These are phyloP conservation scores for Sphaeramia orbicularis DNA, from an alignment of 2,797 vertebrate species.

Conservation along the genomic window DNA sequence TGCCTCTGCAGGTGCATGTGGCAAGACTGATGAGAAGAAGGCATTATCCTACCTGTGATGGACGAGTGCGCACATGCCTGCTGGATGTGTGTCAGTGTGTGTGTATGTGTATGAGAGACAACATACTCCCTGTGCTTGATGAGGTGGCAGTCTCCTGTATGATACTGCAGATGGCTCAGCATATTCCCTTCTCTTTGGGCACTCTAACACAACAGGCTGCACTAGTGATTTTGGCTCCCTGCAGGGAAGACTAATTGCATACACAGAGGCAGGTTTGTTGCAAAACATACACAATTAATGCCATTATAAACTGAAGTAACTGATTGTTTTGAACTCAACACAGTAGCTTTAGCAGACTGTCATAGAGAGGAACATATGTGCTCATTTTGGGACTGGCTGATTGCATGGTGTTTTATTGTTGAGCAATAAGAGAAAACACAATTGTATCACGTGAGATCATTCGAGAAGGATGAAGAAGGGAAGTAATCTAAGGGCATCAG, in stretches of 20 bases:
- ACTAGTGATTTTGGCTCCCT: conserved; percentile 41
- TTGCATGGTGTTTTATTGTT: conserved; percentile 5
- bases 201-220: conserved; percentile 47
- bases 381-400: not conserved
- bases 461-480: conserved; percentile 46
- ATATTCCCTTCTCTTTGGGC: conserved; percentile 52
- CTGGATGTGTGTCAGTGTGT: conserved; percentile 11
- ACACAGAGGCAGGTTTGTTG: conserved; percentile 71
- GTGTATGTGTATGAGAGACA: conserved; percentile 7
- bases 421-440: conserved; percentile 20
- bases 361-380: not conserved
- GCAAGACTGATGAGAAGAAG: conserved; percentile 3
- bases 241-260: conserved; percentile 62
- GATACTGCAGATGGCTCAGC: conserved; percentile 70
- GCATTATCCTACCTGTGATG: conserved; percentile 36
- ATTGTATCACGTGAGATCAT: conserved; percentile 35
- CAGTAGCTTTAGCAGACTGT: not conserved
- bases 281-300: conserved; percentile 51
- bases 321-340: conserved; percentile 17
- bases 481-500: conserved; percentile 17
- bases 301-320: not conserved
- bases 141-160: conserved; percentile 34
- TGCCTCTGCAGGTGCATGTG: not conserved
- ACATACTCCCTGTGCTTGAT: conserved; percentile 23
- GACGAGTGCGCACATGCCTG: conserved; percentile 30